Base-by-base conservation (phyloP, 2,888 invertebrate genomes). In the Dioctria linearis region DNA sequence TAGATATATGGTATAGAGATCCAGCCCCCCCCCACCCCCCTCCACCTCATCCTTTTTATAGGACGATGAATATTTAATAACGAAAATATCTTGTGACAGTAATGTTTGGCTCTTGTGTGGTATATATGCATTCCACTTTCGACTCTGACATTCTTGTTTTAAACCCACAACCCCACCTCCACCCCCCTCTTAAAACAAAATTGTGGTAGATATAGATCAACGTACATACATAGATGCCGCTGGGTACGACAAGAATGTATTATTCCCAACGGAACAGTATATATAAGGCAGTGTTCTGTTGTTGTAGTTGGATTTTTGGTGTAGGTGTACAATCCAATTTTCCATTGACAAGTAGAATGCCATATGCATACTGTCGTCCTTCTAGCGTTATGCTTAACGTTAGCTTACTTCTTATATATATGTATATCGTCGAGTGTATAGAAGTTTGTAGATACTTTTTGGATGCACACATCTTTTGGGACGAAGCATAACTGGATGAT, bases 41-140 rank as follows among this genome's bases (percentile, higher is more conserved):
- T n/a, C 46, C 37, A 37, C 43, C 42, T 13, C 42, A 42, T 75
- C 42, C 61, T 46, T 59, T 61, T 57, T 25, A 25, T 42, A 59
- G 43, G 61, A 75, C 75, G 43, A 75, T 75, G 75, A 75, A 75
- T 75, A 75, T 75, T 75, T 75, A 75, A 75, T 75, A 75, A 75
- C 43, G 75, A 75, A 75, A 75, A 57, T 59, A 75, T 59, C 75
- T 59, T 75, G 59, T 59, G 75, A 61, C 75, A 75, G 75, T 75
- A 57, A 61, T 61, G 75, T 42, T 39, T 9, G 37, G 59, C 46
- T 61, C 59, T 39, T n/a, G 54, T 46, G 61, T 73, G 42, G 54
- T n/a, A 57, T 57, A 57, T 73, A 39, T 59, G 43, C 59, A 42
- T 51, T 57, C 59, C 25, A 9, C 51, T 40, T 39, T 49, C 51